Evolutionary conservation across 2,797 vertebrate genomes (phyloP), one percentile per base, ranked within the genome.

Genomic region (Balearica regulorum): DNA sequence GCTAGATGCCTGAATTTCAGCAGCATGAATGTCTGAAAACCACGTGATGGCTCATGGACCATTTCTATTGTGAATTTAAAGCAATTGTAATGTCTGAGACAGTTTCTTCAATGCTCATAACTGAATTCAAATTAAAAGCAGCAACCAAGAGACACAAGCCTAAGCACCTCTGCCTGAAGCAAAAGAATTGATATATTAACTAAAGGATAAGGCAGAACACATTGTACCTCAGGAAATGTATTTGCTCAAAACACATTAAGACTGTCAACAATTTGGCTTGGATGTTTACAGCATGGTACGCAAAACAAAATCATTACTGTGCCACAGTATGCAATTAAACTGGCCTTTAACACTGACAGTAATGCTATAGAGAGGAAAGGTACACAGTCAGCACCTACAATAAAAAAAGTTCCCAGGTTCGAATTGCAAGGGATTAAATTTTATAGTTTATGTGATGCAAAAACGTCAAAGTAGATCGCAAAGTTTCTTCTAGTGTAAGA

Each of bases 111-210:
- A 33, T 33, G 71, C 64, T 93, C 46, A 72, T 85, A 95, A 80
- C 58, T 64, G 86, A 89, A 79, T 64, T 70, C 33, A 94, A 92
- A 92, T 85, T 95, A 96, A 95, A 94, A 86, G 68, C 84, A 94
- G 66, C 81, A 87, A 92, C 48, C 33, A 77, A 84, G 89, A 94
- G 79, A 68, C 33, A 61, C 21, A 24, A 95, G 57, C 49, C n/a
- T 51, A 65, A 92, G 44, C 28, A 44, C 53, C 84, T 89, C 90
- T 89, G 88, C 94, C 86, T 15, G 48, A 69, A 69, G 89, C 90
- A 87, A 46, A 78, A 90, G 62, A 71, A 64, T 10, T 64, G 43
- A 57, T 80, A 12, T 10, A 92, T 92, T 89, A 92, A 87, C 68
- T 83, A 69, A 87, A 91, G 79, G 75, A 78, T 85, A 58, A 96